Base-by-base conservation (phyloP, 1,140 invertebrate genomes). In the Pachypeltis micranthus region DNA sequence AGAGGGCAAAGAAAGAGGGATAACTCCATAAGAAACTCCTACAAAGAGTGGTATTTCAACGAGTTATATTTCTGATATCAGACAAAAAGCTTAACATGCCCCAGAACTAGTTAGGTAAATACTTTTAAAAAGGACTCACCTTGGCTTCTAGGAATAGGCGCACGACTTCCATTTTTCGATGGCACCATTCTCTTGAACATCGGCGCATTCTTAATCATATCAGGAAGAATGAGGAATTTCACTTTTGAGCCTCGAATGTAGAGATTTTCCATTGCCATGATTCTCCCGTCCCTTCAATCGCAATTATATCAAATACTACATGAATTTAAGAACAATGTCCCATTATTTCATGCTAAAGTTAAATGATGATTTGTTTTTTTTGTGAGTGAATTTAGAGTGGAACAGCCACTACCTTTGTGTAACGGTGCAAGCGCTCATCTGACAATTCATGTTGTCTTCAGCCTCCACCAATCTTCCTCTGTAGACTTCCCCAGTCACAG, bases 181-280 rank as follows among this genome's bases (percentile, higher is more conserved):
- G 86, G 87, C 25, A 85, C 85, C 73, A 92, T 87, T 76, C 92
- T 87, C 79, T 98, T 98, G 77, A 99, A 99, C 96, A 99, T 99
- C 0, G 96, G 97, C 0, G 97, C 96, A 80, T 99, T 99, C 78
- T 99, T 99, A 63, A 99, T 78, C 96, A 99, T 99, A 74, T 99
- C 97, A 0, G 97, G 97, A 69, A 99, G 75, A 76, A 99, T 98
- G 19, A 99, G 79, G 74, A 98, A 99, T 25, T 96, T 80, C 65
- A 99, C 96, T 80, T 98, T 98, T 7, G 94, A 98, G 23, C 97
- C 97, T 67, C 97, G 82, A 65, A 99, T 96, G 71, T 96, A 99
- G 21, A 99, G 93, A 78, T 98, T 97, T 76, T 99, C 96, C 63
- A 99, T 76, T 70, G 95, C 89, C 44, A 88, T 87, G 0, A 93